Base-by-base conservation (phyloP, 2,113 vertebrate genomes). In the Muntiacus reevesi region DNA sequence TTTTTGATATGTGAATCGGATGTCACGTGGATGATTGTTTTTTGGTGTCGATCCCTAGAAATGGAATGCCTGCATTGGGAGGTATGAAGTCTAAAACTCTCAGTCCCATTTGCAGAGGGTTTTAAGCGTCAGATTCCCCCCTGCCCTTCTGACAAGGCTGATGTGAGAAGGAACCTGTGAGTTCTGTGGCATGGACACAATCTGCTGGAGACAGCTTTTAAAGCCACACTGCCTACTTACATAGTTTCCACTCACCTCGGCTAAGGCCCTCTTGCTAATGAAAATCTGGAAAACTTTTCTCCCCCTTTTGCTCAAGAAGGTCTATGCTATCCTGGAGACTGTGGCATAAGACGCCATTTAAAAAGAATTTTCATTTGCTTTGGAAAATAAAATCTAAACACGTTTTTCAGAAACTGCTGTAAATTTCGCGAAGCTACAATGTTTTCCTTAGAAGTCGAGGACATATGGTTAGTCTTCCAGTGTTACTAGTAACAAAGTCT, bases 381-480 rank as follows among this genome's bases (percentile, higher is more conserved):
- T 91, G 71, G 86, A 91, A 93, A 96, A 90, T 59, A 94, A 97
- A 98, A 97, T 93, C 96, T 96, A 74, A 45, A 95, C 97, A 91
- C 90, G 78, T 82, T 94, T 97, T 98, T 95, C 94, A 86, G 97
- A 98, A 98, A 97, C 95, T 94, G 92, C 97, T 95, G 93, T 86
- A 96, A 94, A 95, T 98, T 98, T 98, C 59, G 19, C 87, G 87
- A 97, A 97, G 97, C 97, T 95, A 30, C 96, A 87, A 50, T 97
- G 9, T 89, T 96, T 98, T 83, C 93, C 95, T 96, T 93, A 16
- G 91, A 97, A 97, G 84, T 64, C 97, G 95, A 89, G 98, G 85
- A 95, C 97, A 98, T 98, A 98, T 97, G 97, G 98, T 97, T 97
- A 82, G 92, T 94, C 96, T 98, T 97, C 92, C 97, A 98, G 95